Conservation (phyloP, 2,888 invertebrate genomes). For the Argynnis bischoffii region DNA sequence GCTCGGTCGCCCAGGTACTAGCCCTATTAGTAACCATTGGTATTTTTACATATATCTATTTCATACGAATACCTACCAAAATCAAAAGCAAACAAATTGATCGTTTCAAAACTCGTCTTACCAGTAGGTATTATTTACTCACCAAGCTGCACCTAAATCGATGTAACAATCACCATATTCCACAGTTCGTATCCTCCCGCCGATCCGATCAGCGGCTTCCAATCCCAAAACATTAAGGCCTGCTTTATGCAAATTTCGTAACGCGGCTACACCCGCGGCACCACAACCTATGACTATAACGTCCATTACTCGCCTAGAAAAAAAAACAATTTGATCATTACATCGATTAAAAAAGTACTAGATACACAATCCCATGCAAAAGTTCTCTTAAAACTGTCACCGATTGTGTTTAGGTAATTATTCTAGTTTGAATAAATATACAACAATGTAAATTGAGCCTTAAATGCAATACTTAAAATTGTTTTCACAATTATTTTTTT, state of each 20-base stretch:
- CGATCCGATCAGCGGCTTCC: slow-evolving; percentile 84
- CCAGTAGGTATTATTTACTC: slow-evolving; percentile 36
- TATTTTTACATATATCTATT: no score
- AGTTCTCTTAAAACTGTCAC: no score
- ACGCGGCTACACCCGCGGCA: slow-evolving; percentile 80
- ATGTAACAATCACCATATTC: slow-evolving; percentile 81
- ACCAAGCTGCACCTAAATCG: slow-evolving; percentile 91
- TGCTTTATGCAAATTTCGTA: slow-evolving; percentile 67
- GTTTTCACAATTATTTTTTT: no score
- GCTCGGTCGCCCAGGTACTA: no score
- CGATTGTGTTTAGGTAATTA: no score
- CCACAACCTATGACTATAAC: slow-evolving; percentile 83
- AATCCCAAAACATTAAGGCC: slow-evolving; percentile 78
- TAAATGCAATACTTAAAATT: no score
- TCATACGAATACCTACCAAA: background rate
- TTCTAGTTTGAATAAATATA: no score
- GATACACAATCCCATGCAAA: background rate
- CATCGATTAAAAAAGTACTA: no score
- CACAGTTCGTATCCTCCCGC: slow-evolving; percentile 83
- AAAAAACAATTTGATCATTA: background rate
- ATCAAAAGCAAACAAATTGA: background rate
- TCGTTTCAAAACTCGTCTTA: background rate
- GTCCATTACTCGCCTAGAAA: slow-evolving; percentile 69
- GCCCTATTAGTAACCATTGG: no score
- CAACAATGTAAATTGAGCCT: no score